Base-by-base conservation (phyloP, 2,797 vertebrate genomes). In the Natrix natrix region DNA sequence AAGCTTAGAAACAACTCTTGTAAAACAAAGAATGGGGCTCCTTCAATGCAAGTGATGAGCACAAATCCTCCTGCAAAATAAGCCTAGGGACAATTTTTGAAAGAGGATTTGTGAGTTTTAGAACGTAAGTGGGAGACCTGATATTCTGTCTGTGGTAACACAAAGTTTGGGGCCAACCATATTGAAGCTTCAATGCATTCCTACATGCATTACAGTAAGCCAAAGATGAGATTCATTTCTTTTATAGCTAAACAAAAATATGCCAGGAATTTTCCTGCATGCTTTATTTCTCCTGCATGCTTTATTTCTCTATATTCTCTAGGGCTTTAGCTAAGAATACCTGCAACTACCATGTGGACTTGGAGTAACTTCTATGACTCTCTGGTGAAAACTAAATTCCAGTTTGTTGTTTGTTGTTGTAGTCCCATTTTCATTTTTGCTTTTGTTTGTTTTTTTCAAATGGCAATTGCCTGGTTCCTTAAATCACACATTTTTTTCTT, bases 331-430 rank as follows among this genome's bases (percentile, higher is more conserved):
- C 54, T 61, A 61, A 93, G 43, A 8, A 52, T 87, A 95, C 88
- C 92, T 94, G 57, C 89, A 5, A 4, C 87, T 92, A 66, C 28
- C 92, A 92, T 32, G 63, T 91, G 54, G 0, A 54, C 22, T 95
- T 91, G 6, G 56, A 90, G 74, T 92, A 95, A 90, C 59, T 92
- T 94, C 5, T 16, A 63, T 86, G 56, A 87, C 32, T 43, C 0
- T 87, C 61, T 92, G 24, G 22, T 92, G 89, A 96, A 91, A 83
- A 93, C 78, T 90, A 95, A 93, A 94, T 94, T 95, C 86, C 11
- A 4, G 0, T 59, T 59, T 59, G 91, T 20, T 3, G 2, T 55
- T 55, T 89, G 69, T 78, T 93, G 26, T 61, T 94, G 52, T 56
- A 1, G 32, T 48, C 94, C 87, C 13, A 2, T 48, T 92, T 93